Conservation (phyloP, 2,113 vertebrate genomes). For the Upupa epops region DNA sequence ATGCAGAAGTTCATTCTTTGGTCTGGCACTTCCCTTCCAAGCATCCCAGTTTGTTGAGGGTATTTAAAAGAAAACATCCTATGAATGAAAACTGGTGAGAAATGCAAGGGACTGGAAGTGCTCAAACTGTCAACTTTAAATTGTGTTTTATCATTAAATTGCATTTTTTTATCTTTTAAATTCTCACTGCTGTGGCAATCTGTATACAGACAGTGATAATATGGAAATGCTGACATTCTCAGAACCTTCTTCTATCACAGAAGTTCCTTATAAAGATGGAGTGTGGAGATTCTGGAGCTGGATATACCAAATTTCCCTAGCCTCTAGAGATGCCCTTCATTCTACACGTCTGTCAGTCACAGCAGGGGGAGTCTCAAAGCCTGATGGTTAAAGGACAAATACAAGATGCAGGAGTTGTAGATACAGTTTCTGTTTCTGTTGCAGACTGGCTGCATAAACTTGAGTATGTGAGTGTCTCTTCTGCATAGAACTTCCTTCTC, state of each 20-base stretch:
- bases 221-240: slow-evolving; percentile 54
- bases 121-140: not conserved
- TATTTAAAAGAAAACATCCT: slow-evolving; percentile 1
- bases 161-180: slow-evolving; percentile 11
- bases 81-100: slow-evolving; percentile 17
- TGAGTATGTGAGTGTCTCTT: accelerated
- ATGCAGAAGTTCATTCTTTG: not conserved
- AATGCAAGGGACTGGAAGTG: not conserved
- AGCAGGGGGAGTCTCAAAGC: not conserved
- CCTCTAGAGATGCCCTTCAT: not conserved
- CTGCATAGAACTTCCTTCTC: accelerated
- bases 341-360: not conserved
- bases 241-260: slow-evolving; percentile 34
- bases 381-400: not conserved
- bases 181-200: not conserved
- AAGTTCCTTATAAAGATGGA: slow-evolving; percentile 14
- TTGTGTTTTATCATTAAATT: slow-evolving; percentile 43
- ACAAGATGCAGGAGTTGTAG: not conserved
- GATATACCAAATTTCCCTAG: not conserved
- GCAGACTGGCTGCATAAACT: not conserved
- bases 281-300: not conserved
- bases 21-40: not conserved
- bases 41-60: not conserved
- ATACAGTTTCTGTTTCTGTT: not conserved
- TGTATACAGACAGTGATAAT: slow-evolving; percentile 22